Percentiles rank a stretch among this genome's conserved stretches.
Evolutionary conservation across 2,113 vertebrate species (phyloP).

Genomic region (Phocoena sinus): DNA sequence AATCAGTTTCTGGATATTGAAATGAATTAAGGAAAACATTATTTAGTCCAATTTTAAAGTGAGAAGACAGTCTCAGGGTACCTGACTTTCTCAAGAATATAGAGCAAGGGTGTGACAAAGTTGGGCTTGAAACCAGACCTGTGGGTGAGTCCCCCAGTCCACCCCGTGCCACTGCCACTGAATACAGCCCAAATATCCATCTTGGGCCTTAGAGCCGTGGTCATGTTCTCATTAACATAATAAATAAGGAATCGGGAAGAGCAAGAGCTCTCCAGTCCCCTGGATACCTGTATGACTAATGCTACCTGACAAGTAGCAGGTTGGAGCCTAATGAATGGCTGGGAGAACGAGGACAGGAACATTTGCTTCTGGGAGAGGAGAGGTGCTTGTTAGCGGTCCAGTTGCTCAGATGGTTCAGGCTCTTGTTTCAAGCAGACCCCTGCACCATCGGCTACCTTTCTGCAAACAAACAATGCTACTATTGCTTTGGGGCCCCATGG

Average conservation of each 20-base stretch:
- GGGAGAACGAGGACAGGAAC: background rate
- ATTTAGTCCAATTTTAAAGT: background rate
- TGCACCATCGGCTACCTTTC: background rate
- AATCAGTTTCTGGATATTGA: background rate
- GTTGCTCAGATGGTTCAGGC: background rate
- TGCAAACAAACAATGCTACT: background rate
- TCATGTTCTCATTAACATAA: slow-evolving; percentile 40
- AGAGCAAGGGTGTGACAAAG: background rate
- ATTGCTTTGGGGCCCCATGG: background rate
- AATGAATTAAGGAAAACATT: background rate
- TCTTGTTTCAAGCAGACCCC: background rate
- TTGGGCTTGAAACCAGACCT: background rate
- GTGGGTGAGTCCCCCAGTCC: background rate
- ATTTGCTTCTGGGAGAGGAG: background rate
- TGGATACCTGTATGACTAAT: background rate
- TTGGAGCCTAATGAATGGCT: slow-evolving; percentile 5
- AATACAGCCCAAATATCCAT: background rate
- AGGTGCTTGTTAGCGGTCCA: background rate
- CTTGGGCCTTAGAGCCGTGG: background rate
- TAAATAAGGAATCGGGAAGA: slow-evolving; percentile 40
- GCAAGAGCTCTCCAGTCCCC: background rate
- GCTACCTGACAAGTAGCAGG: slow-evolving; percentile 36
- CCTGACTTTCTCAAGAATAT: background rate
- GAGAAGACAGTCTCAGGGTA: background rate
- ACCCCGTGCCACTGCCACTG: background rate